phyloP scores from a whole-genome alignment of 2,113 vertebrate genomes.

The Stomatorhinus ivindoensis region DNA sequence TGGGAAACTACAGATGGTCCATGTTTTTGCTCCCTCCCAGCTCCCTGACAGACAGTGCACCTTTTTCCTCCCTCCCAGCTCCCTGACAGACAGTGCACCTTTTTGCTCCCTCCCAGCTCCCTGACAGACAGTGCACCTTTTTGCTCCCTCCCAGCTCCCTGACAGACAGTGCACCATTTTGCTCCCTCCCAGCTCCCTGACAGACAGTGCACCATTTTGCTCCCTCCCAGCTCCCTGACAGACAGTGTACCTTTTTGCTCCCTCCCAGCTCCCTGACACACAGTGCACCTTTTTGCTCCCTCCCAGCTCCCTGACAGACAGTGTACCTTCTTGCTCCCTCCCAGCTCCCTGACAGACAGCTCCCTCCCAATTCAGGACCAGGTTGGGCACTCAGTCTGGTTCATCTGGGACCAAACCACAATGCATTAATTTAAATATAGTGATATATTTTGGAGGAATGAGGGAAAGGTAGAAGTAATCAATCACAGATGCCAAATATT shows the following conservation, averaged over 20 bases:
- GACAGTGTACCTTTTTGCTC: no score
- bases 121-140: background rate
- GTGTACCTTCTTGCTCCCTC: no score
- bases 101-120: background rate
- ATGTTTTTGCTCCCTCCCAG: background rate
- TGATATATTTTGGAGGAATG: background rate
- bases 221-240: no score
- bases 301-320: no score
- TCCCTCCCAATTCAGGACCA: background rate
- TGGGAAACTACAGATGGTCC: background rate
- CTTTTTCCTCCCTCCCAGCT: background rate
- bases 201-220: background rate
- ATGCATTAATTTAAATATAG: background rate
- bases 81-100: background rate
- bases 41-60: background rate
- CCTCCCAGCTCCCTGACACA: background rate
- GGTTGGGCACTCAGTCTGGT: background rate
- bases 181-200: background rate
- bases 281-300: background rate
- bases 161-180: no score
- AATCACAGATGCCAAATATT: background rate
- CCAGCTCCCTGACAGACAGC: background rate
- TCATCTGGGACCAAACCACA: background rate
- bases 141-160: background rate
- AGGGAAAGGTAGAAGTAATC: background rate